Base-by-base conservation (phyloP, 2,113 vertebrate genomes). In the Potamarius usumacintae region DNA sequence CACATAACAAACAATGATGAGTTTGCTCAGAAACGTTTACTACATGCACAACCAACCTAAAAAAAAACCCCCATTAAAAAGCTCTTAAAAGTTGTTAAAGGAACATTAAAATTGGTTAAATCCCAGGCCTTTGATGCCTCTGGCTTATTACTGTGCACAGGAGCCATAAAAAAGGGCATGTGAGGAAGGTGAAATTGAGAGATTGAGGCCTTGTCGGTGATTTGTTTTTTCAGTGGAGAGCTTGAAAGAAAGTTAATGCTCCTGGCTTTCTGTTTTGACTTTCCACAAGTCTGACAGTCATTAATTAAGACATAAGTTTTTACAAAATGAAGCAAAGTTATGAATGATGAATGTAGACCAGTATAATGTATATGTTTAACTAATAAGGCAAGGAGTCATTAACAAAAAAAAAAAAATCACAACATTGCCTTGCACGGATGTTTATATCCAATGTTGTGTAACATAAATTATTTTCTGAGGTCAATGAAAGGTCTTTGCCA, bases 61-160 rank as follows among this genome's bases (percentile, higher is more conserved):
- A 85, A 53, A 53, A 25, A 57, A 87, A 80, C 7, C n/a, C n/a
- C n/a, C 83, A 84, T 89, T 85, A 79, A 88, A 90, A 85, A 76
- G 10, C 87, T 81, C 85, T 90, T 86, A 78, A 86, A 87, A 89
- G 80, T 86, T 63, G 86, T 92, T 90, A 90, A 86, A 84, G 80
- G 69, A 78, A 82, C 77, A 83, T 90, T 90, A 89, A 87, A 88
- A 62, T 83, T 48, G 52, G 52, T 74, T 76, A 42, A 60, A 83
- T 65, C 42, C 30, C 20, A 42, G 67, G 52, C 42, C 89, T 91
- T 91, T 91, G 89, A 91, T 86, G 91, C 85, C 25, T 30, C 20
- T 69, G 84, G 78, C 88, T 88, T 89, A 85, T 90, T 91, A 90
- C 88, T 84, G 83, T 82, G 52, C 58, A 69, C 63, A 48, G 57